Percentiles rank a stretch among this genome's conserved stretches.
Conservation (phyloP, 2,888 invertebrate genomes). For the Epinotia demarniana region DNA sequence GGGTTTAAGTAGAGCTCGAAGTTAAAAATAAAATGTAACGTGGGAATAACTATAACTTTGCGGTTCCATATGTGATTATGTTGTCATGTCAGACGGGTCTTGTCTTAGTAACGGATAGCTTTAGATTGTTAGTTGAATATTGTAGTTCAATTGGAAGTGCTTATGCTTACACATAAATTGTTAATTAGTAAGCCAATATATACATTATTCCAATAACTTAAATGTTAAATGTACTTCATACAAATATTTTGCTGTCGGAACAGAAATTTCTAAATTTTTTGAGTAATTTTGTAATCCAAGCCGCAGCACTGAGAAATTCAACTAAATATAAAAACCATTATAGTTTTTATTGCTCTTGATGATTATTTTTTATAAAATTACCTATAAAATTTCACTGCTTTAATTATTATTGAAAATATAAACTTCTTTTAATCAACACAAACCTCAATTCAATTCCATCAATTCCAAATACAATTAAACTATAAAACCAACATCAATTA, state of each 20-base stretch:
- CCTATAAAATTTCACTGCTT: too few species aligned
- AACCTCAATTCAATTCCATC: constrained; percentile 40
- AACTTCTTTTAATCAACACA: constrained; percentile 31
- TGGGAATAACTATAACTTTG: constrained; percentile 36
- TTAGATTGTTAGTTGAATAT: constrained; percentile 15
- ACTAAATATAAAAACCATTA: too few species aligned
- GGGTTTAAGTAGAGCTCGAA: constrained; percentile 46
- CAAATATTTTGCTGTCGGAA: too few species aligned
- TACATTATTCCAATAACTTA: too few species aligned
- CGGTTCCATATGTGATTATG: constrained; percentile 34
- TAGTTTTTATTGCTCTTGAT: too few species aligned
- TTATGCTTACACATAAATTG: background rate
- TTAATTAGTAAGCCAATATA: too few species aligned
- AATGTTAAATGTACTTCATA: too few species aligned
- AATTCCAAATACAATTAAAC: constrained; percentile 47
- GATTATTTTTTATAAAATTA: too few species aligned
- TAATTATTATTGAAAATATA: background rate
- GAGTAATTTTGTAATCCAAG: too few species aligned
- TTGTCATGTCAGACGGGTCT: constrained; percentile 12
- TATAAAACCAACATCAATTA: constrained; percentile 46
- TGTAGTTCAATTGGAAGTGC: background rate
- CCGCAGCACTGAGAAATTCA: too few species aligned
- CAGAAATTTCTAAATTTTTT: too few species aligned
- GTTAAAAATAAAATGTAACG: constrained; percentile 36
- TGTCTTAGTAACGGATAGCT: background rate